These are phyloP conservation scores for Pogonocichla stellata DNA, from an alignment of 2,113 vertebrate species.

Conservation along the genomic window DNA sequence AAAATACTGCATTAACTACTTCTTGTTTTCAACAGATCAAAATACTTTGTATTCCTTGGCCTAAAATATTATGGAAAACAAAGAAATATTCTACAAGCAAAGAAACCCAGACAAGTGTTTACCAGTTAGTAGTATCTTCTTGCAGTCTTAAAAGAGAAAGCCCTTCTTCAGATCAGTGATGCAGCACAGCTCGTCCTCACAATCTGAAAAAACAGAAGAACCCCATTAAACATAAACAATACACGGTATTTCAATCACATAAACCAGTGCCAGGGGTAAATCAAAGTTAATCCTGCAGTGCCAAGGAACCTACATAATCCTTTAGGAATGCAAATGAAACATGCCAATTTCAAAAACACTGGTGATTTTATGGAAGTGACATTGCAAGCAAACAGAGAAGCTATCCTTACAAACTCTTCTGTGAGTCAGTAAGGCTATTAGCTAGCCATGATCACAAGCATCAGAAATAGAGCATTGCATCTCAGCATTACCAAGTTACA, in stretches of 20 bases:
- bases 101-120: slow-evolving; percentile 45
- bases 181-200: slow-evolving; percentile 38
- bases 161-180: not conserved
- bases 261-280: not conserved
- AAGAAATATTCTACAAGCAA: not conserved
- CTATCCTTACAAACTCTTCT: not conserved
- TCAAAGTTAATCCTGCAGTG: not conserved
- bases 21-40: not conserved
- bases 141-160: slow-evolving; percentile 32
- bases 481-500: not conserved
- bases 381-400: not conserved
- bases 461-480: slow-evolving; percentile 40
- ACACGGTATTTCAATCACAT: not conserved
- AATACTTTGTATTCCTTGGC: not conserved
- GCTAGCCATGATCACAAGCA: not conserved
- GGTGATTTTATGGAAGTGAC: not conserved
- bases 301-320: not conserved
- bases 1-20: not conserved
- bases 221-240: not conserved
- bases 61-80: not conserved
- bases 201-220: slow-evolving; percentile 45
- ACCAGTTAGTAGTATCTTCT: slow-evolving; percentile 59
- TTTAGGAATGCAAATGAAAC: slow-evolving; percentile 13
- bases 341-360: not conserved
- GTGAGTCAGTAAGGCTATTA: not conserved